These are phyloP conservation scores for Neoaliturus tenellus DNA, from an alignment of 2,888 invertebrate genomes.

Conservation along the genomic window DNA sequence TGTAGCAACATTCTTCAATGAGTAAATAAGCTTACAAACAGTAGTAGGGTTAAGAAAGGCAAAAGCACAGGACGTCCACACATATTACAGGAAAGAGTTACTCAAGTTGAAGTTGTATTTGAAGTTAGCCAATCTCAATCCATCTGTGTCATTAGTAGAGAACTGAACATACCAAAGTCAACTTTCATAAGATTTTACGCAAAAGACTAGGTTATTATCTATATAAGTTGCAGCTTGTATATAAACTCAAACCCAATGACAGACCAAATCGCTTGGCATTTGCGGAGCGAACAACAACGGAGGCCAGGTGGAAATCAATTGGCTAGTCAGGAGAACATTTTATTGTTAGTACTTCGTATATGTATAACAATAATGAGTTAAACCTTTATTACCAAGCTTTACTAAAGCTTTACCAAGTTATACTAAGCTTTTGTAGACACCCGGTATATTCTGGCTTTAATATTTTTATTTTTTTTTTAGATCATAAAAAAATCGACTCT, in stretches of 20 bases:
- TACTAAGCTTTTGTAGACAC: not conserved
- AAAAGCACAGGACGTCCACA: not conserved
- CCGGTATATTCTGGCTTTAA: not conserved
- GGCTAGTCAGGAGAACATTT: not conserved
- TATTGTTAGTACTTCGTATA: not conserved
- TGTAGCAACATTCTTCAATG: slow-evolving; percentile 4
- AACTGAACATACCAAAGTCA: too few relatives aligned
- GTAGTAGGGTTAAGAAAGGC: not conserved
- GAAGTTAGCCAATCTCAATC: not conserved
- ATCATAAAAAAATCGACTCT: too few relatives aligned
- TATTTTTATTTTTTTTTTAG: too few relatives aligned
- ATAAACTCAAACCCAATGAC: too few relatives aligned
- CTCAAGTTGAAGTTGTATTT: not conserved
- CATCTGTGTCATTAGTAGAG: not conserved
- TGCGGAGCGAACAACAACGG: not conserved
- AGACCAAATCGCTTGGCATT: not conserved
- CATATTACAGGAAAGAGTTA: not conserved
- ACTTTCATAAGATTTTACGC: too few relatives aligned
- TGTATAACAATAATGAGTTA: too few relatives aligned
- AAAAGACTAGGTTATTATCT: too few relatives aligned
- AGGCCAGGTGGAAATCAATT: not conserved
- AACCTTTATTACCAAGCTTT: too few relatives aligned
- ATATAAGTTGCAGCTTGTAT: too few relatives aligned
- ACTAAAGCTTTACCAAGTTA: not conserved
- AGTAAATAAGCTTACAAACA: not conserved